Percentiles rank a stretch among this genome's conserved stretches.
phyloP scores from a whole-genome alignment of 2,888 invertebrate species.

The Encarsia formosa region DNA sequence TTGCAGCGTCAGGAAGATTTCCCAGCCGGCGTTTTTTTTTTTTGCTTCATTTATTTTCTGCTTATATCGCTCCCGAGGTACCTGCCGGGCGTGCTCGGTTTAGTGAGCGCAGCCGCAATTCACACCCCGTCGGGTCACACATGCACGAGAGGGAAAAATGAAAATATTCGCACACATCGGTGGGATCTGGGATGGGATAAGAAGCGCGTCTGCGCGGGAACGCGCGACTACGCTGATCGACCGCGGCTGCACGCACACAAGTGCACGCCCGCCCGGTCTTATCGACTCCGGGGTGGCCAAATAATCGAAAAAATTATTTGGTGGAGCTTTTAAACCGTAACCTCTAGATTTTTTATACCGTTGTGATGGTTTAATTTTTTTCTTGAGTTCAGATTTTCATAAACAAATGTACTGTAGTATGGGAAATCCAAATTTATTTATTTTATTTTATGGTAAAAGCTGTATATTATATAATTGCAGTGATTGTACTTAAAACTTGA shows the following conservation, averaged over 20 bases:
- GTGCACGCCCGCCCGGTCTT: constrained; percentile 10
- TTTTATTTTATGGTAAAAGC: too few relatives aligned
- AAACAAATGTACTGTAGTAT: too few relatives aligned
- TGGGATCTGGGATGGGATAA: neutral
- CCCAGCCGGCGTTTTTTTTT: constrained; percentile 4
- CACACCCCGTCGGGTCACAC: constrained; percentile 35
- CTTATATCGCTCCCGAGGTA: too few relatives aligned
- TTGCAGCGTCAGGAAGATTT: constrained; percentile 29
- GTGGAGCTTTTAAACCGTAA: too few relatives aligned
- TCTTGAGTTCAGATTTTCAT: too few relatives aligned
- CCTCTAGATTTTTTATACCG: too few relatives aligned
- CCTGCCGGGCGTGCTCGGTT: constrained; percentile 16
- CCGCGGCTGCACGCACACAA: constrained; percentile 6
- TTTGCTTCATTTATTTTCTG: constrained; percentile 1
- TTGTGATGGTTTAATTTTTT: too few relatives aligned
- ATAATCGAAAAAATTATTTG: constrained; percentile 11
- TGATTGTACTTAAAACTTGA: too few relatives aligned
- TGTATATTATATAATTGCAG: too few relatives aligned
- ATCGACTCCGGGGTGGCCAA: constrained; percentile 16
- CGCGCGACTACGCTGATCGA: constrained; percentile 20
- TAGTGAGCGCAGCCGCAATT: constrained; percentile 38
- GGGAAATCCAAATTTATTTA: too few relatives aligned
- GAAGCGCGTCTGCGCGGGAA: constrained; percentile 23
- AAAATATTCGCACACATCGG: neutral
- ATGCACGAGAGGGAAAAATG: neutral